A percentile compares a stretch with the other conserved stretches of the same genome.
These are phyloP conservation scores for Hirtodrosophila histrioides DNA, from an alignment of 2,888 invertebrate genomes.

Conservation along the genomic window DNA sequence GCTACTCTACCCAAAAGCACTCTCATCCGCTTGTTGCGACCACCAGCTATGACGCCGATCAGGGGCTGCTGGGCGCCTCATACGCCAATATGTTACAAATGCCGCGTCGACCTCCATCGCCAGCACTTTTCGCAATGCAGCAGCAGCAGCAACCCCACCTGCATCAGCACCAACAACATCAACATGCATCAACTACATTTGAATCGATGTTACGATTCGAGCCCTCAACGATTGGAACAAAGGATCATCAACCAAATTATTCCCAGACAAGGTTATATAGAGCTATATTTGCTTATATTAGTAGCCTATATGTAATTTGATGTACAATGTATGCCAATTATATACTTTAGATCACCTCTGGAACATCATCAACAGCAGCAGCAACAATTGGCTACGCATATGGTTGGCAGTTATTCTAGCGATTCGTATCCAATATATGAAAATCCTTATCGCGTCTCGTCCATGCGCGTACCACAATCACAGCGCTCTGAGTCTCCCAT, in stretches of 20 bases:
- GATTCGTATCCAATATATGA: constrained; percentile 86
- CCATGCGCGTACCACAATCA: constrained; percentile 68
- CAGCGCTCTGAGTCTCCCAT: constrained; percentile 85
- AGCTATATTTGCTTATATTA: neutral
- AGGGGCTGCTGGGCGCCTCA: constrained; percentile 57
- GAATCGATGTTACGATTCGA: constrained; percentile 68
- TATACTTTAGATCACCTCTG: constrained; percentile 46
- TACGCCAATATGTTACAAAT: constrained; percentile 78
- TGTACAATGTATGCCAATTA: neutral
- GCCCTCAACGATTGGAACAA: constrained; percentile 54
- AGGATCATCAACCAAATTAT: constrained; percentile 65
- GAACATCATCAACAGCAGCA: constrained; percentile 56
- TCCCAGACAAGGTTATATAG: constrained; percentile 50
- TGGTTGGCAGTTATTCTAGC: constrained; percentile 72
- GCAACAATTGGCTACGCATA: constrained; percentile 59
- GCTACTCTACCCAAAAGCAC: constrained; percentile 81
- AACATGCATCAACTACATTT: constrained; percentile 49
- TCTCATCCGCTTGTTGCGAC: constrained; percentile 66
- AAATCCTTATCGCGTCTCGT: constrained; percentile 82
- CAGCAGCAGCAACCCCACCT: constrained; percentile 61
- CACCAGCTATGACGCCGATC: constrained; percentile 78
- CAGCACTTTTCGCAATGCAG: constrained; percentile 71
- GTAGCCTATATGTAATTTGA: neutral
- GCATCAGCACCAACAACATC: constrained; percentile 42
- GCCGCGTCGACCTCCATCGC: constrained; percentile 62